These are phyloP conservation scores for Dryobota labecula DNA, from an alignment of 2,888 invertebrate genomes.

Conservation along the genomic window DNA sequence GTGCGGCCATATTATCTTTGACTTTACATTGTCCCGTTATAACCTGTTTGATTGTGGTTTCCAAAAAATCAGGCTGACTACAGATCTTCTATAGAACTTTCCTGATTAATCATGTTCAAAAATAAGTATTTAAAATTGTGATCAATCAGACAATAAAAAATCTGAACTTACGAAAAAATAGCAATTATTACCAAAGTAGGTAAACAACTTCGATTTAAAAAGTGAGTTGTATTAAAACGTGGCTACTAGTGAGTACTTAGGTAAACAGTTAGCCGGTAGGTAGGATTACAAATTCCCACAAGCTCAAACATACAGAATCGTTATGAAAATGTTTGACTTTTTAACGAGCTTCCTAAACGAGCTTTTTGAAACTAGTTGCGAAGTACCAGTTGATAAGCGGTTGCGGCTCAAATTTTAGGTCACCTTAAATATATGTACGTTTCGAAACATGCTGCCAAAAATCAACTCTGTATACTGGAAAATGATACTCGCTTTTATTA, in stretches of 20 bases:
- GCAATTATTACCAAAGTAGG: no score
- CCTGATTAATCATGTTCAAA: no score
- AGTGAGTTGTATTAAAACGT: constrained; percentile 13
- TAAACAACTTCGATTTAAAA: neutral
- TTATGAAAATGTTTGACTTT: constrained; percentile 55
- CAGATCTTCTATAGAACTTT: no score
- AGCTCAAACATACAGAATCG: constrained; percentile 41
- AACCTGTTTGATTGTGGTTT: no score
- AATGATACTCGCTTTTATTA: constrained; percentile 3
- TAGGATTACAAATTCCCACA: constrained; percentile 29
- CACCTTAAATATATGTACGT: constrained; percentile 17
- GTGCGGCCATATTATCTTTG: no score
- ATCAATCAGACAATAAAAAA: neutral
- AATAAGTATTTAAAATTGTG: neutral
- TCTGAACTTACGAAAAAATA: neutral
- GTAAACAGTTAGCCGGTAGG: neutral
- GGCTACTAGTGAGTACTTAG: neutral
- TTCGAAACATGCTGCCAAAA: constrained; percentile 34
- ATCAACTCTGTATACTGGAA: neutral
- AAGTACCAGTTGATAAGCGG: constrained; percentile 42
- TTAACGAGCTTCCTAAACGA: constrained; percentile 53
- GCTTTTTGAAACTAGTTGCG: constrained; percentile 45
- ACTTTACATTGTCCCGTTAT: no score
- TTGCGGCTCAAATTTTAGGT: constrained; percentile 42
- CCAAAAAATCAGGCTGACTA: no score